Base-by-base conservation (phyloP, 2,888 invertebrate genomes). In the Caenorhabditis panamensis region DNA sequence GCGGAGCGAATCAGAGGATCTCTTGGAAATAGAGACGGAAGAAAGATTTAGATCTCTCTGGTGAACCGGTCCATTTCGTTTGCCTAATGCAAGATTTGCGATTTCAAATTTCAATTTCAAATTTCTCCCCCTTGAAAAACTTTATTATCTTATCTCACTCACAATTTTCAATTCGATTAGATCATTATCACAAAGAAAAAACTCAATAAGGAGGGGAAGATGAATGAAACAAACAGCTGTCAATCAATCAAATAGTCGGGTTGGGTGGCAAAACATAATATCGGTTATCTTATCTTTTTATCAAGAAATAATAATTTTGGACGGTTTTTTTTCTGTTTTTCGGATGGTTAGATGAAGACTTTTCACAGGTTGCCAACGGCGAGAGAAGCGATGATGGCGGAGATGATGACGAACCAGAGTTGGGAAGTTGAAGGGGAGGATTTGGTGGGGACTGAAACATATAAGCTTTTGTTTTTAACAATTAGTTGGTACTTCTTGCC, bases 41-140 rank as follows among this genome's bases (percentile, higher is more conserved):
- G 22, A 41, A 75, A 75, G 75, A 75, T 75, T 59, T 31, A 61
- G 61, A 75, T 75, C 66, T n/a, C n/a, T n/a, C n/a, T n/a, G 44
- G 75, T 75, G 75, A 75, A 75, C 75, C 75, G 75, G 75, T 75
- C 75, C 66, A 41, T 56, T 58, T 73, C 56, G 72, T 64, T 64
- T 64, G 73, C 47, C 18, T 66, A 73, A 73, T 64, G 56, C 63
- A 1, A 51, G 37, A 13, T 16, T 9, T 9, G 5, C 31, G 31
- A 31, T 31, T 31, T 31, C 31, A 31, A 31, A 6, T 31, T 6
- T 41, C 41, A 13, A 11, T 41, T 41, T 13, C 13, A 41, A 36
- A 36, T 24, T n/a, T 36, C 1, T 41, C 41, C 2, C 41, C 6
- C 18, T 36, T 16, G 3, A 22, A 58, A 31, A 58, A 36, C 13